Percentiles rank a stretch among this genome's conserved stretches.
Evolutionary conservation across 2,888 invertebrate species (phyloP).

Genomic region (Leptura quadrifasciata): DNA sequence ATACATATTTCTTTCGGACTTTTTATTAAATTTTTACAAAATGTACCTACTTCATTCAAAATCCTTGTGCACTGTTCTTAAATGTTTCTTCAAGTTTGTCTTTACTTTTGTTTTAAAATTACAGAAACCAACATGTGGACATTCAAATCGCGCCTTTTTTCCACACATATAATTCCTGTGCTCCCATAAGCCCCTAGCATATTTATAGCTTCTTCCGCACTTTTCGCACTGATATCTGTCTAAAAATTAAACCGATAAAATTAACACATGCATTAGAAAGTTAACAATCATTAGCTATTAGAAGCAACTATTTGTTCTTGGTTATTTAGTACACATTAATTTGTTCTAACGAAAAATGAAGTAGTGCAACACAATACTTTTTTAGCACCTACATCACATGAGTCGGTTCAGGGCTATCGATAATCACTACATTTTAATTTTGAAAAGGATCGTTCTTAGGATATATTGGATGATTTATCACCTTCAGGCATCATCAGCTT

Average conservation of each 20-base stretch:
- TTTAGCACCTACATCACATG: too few relatives aligned
- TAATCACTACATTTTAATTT: too few relatives aligned
- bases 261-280: background rate
- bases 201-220: constrained; percentile 33
- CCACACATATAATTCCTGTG: constrained; percentile 9
- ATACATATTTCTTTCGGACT: too few relatives aligned
- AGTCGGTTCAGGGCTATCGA: too few relatives aligned
- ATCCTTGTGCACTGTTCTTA: constrained; percentile 4
- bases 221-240: constrained; percentile 17
- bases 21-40: too few relatives aligned
- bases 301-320: too few relatives aligned
- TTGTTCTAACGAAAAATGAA: too few relatives aligned
- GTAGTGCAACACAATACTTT: too few relatives aligned
- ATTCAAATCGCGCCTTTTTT: constrained; percentile 12
- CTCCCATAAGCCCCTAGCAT: background rate
- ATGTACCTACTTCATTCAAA: background rate
- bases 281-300: background rate
- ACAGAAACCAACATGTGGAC: background rate
- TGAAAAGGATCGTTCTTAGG: too few relatives aligned
- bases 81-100: background rate
- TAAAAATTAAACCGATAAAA: constrained; percentile 11
- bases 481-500: too few relatives aligned
- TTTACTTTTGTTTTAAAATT: background rate
- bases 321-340: too few relatives aligned
- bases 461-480: too few relatives aligned